Evolutionary conservation across 2,797 vertebrate genomes (phyloP).

Genomic region (Hemibagrus guttatus): DNA sequence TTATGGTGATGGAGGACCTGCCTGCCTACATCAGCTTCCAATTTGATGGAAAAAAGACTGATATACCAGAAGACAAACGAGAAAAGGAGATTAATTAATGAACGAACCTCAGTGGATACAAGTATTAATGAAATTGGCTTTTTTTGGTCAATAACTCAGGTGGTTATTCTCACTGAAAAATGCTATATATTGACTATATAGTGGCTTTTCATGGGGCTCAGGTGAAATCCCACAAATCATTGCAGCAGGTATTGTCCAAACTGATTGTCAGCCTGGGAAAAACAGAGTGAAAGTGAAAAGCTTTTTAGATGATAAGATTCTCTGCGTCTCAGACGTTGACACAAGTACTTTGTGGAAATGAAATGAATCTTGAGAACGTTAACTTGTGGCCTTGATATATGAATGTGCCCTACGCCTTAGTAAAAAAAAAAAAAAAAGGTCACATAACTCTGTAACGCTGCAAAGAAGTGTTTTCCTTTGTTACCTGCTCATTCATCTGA

Average conservation of each 20-base stretch:
- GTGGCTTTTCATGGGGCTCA: not conserved
- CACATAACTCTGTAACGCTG: not conserved
- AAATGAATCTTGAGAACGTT: not conserved
- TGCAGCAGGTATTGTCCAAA: not conserved
- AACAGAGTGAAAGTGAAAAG: not conserved
- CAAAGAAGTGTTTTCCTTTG: not conserved
- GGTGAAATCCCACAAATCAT: not conserved
- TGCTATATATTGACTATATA: not conserved
- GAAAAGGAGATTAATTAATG: not conserved
- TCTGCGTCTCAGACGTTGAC: not conserved
- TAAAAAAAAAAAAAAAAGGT: too few species aligned
- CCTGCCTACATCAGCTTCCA: not conserved
- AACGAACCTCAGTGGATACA: not conserved
- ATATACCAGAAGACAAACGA: not conserved
- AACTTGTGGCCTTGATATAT: not conserved
- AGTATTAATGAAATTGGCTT: not conserved
- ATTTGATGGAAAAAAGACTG: not conserved
- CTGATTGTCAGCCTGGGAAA: not conserved
- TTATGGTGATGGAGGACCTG: not conserved
- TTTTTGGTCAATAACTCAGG: not conserved
- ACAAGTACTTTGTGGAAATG: not conserved
- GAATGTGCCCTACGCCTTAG: not conserved
- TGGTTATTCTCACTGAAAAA: not conserved
- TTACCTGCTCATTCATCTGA: not conserved
- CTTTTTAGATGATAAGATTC: not conserved